phyloP scores from a whole-genome alignment of 1,140 invertebrate species.

The Antheraea pernyi region DNA sequence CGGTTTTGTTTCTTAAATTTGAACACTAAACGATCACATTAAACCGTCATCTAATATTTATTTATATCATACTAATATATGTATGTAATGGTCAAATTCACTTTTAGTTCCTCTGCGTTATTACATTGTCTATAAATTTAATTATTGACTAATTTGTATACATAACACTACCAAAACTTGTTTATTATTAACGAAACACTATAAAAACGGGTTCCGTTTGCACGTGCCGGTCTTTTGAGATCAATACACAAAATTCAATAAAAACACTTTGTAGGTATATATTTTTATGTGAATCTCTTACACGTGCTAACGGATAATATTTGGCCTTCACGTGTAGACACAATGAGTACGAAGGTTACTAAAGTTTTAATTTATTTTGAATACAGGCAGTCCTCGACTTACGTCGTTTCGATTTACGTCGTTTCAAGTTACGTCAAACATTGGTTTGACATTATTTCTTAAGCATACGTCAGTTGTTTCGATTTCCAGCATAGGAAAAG shows the following conservation, averaged over 20 bases:
- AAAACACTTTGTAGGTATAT: background rate
- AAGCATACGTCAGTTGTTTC: too few relatives aligned
- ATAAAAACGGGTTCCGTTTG: conserved; percentile 3
- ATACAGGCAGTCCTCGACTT: too few relatives aligned
- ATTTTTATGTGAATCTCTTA: background rate
- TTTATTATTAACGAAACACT: background rate
- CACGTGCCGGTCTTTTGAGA: conserved; percentile 13
- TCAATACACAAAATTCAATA: conserved; percentile 8
- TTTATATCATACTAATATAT: too few relatives aligned
- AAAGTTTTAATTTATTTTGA: background rate
- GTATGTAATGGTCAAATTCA: background rate
- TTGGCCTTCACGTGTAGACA: background rate
- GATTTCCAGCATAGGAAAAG: too few relatives aligned
- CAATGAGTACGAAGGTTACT: background rate
- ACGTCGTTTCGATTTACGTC: too few relatives aligned
- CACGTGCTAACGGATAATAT: background rate
- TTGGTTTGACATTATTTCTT: too few relatives aligned
- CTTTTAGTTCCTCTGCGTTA: background rate
- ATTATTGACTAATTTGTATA: background rate
- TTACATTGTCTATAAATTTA: background rate
- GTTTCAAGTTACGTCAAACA: background rate
- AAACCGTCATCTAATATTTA: too few relatives aligned
- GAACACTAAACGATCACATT: too few relatives aligned
- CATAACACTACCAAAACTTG: background rate
- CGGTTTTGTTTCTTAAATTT: too few relatives aligned